phyloP scores from a whole-genome alignment of 2,113 vertebrate genomes.

The Hippocampus zosterae region DNA sequence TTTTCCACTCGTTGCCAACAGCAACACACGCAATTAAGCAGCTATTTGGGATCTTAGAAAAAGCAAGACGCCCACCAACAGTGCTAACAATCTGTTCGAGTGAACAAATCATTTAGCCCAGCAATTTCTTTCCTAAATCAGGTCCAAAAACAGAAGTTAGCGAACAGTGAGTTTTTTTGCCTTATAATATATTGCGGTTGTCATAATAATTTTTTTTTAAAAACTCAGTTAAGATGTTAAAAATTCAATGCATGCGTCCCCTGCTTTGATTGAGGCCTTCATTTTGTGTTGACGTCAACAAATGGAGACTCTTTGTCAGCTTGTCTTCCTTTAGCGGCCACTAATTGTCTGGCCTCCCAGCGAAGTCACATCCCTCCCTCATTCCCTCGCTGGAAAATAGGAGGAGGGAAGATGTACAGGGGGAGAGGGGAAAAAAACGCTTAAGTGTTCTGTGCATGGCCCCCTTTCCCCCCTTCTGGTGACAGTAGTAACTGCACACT shows the following conservation, averaged over 20 bases:
- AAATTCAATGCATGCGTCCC: background rate
- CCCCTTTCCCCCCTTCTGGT: conserved; percentile 49
- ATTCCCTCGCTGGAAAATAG: conserved; percentile 27
- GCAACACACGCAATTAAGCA: no score
- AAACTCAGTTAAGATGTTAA: no score
- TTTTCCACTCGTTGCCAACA: no score
- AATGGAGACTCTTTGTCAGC: conserved; percentile 28
- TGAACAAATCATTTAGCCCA: no score
- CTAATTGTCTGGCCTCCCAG: conserved; percentile 66
- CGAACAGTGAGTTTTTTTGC: no score
- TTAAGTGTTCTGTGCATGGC: conserved; percentile 12
- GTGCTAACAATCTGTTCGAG: no score
- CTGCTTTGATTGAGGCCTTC: conserved; percentile 28
- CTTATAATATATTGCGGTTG: no score
- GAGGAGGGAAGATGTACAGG: conserved; percentile 11
- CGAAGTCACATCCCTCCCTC: conserved; percentile 44
- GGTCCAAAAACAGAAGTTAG: no score
- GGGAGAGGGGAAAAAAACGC: conserved; percentile 4
- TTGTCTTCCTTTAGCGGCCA: conserved; percentile 42
- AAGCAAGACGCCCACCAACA: no score
- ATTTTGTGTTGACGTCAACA: conserved; percentile 17
- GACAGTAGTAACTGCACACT: conserved; percentile 17
- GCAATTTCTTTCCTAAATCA: no score
- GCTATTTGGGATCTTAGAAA: no score
- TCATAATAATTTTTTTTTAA: no score